Evolutionary conservation across 1,140 invertebrate genomes (phyloP).

Genomic region (Apis cerana): DNA sequence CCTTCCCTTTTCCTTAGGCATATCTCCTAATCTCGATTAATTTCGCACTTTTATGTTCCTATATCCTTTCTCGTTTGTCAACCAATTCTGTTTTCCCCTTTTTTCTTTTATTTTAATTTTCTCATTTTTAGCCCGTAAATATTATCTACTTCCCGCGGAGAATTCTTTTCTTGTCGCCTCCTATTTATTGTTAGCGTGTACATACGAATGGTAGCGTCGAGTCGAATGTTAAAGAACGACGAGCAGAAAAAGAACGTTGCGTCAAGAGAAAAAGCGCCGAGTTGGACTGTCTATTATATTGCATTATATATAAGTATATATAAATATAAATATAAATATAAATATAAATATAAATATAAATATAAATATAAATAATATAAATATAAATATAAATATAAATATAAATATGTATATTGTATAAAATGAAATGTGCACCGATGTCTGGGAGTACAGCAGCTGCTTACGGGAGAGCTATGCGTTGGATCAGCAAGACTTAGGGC

Average conservation of each 20-base stretch:
- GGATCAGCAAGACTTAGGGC: constrained; percentile 82
- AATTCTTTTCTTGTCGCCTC: constrained; percentile 46
- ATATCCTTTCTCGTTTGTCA: not conserved
- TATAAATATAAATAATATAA: constrained; percentile 54
- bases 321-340: constrained; percentile 9
- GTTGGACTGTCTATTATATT: constrained; percentile 54
- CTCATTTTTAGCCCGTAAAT: constrained; percentile 44
- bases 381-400: constrained; percentile 36
- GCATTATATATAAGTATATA: constrained; percentile 41
- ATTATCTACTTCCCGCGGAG: constrained; percentile 49
- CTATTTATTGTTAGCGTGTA: constrained; percentile 59
- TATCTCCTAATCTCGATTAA: not conserved
- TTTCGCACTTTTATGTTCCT: not conserved
- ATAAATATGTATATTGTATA: constrained; percentile 61
- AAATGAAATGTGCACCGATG: constrained; percentile 71
- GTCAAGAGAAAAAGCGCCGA: constrained; percentile 14
- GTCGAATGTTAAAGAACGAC: constrained; percentile 37
- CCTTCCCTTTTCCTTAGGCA: not conserved
- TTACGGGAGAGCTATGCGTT: constrained; percentile 77
- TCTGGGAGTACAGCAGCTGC: constrained; percentile 76
- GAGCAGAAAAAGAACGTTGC: constrained; percentile 17
- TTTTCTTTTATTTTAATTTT: constrained; percentile 35
- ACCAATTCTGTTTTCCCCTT: not conserved
- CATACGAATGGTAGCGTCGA: constrained; percentile 39
- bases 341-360: constrained; percentile 17